These are phyloP conservation scores for Tenthredo notha DNA, from an alignment of 2,888 invertebrate genomes.

Conservation along the genomic window DNA sequence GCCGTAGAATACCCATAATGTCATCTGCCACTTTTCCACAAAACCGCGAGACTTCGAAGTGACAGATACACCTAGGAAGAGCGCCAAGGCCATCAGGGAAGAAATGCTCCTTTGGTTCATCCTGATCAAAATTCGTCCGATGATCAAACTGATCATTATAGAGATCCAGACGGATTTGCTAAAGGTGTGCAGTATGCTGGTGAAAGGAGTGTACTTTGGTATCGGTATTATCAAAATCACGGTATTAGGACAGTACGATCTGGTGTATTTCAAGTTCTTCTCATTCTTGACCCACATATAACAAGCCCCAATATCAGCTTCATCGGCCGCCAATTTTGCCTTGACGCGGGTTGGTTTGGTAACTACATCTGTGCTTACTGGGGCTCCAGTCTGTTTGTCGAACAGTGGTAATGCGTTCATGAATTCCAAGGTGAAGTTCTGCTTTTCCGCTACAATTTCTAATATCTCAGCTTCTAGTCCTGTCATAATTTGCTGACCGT, in stretches of 20 bases:
- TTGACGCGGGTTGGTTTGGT: neutral
- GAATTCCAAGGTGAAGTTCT: neutral
- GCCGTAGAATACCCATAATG: neutral
- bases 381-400: too few relatives aligned
- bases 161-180: neutral
- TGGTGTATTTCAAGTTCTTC: neutral
- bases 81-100: neutral
- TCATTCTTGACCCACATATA: neutral
- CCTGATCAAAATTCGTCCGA: constrained; percentile 7
- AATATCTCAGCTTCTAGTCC: constrained; percentile 4
- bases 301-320: constrained; percentile 8
- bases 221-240: neutral
- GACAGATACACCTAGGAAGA: neutral
- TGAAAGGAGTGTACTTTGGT: neutral
- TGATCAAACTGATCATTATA: neutral
- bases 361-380: neutral
- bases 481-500: neutral
- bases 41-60: neutral
- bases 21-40: neutral
- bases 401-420: too few relatives aligned
- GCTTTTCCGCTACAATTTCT: neutral
- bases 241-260: neutral
- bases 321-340: neutral
- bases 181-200: neutral
- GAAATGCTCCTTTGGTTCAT: neutral